Conservation (phyloP, 2,888 invertebrate genomes). For the Pheosia gnoma region DNA sequence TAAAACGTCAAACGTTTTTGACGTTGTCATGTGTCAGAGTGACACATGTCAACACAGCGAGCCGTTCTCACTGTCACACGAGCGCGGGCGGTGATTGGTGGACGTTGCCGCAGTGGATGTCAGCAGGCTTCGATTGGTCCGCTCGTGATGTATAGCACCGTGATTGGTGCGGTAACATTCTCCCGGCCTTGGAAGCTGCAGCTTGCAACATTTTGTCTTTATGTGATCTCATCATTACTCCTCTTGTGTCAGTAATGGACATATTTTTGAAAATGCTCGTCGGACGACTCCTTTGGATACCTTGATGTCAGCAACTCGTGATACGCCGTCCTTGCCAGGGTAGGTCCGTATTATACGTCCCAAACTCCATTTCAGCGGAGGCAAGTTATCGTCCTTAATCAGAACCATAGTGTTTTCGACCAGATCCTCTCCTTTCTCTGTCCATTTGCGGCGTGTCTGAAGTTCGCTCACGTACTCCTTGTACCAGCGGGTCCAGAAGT, state of each 20-base stretch:
- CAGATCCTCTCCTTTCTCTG: not conserved
- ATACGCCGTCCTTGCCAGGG: not conserved
- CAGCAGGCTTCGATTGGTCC: too few species aligned
- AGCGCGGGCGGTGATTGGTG: too few species aligned
- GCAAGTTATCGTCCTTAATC: not conserved
- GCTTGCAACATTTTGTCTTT: not conserved
- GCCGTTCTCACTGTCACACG: too few species aligned
- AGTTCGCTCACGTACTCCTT: not conserved
- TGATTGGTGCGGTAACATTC: too few species aligned
- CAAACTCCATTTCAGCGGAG: not conserved
- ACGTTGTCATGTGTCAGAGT: too few species aligned
- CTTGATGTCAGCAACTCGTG: not conserved
- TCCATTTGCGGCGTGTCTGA: not conserved
- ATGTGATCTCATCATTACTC: too few species aligned
- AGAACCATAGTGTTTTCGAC: not conserved
- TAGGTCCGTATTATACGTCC: not conserved
- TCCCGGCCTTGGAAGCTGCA: constrained; percentile 2
- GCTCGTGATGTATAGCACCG: too few species aligned
- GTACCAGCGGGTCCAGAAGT: too few species aligned
- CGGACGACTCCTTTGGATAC: not conserved
- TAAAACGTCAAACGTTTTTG: too few species aligned
- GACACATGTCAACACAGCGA: too few species aligned
- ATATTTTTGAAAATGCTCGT: not conserved
- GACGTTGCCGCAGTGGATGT: too few species aligned
- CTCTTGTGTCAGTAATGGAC: too few species aligned